Base-by-base conservation (phyloP, 2,797 vertebrate genomes). In the Acestrorhynchus altus region DNA sequence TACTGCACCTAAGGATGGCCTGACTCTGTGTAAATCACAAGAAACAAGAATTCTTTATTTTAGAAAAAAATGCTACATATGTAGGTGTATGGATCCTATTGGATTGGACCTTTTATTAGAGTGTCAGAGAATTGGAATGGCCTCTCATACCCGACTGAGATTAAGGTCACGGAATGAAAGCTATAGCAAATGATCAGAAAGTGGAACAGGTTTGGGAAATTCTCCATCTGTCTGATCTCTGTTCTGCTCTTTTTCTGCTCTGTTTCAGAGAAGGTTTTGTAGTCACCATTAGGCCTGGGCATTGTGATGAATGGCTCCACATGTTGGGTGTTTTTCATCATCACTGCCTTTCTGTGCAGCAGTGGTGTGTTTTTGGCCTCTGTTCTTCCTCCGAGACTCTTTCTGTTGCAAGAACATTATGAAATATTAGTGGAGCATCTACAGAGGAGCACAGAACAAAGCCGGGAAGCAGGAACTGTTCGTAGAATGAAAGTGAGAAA, bases 351-450 rank as follows among this genome's bases (percentile, higher is more conserved):
- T 72, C 59, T 18, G 39, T 22, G 59, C 52, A 24, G 42, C 28
- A 39, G 44, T 40, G 42, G 35, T 11, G 8, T 24, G 42, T 60
- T 44, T 60, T 3, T 9, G 13, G 35, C 60, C 44, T 31, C 42
- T 20, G 11, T 20, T 51, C 4, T 20, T 24, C 66, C 71, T 68
- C 22, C 0, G 64, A 63, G 72, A 75, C 47, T 60, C 44, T 52
- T 57, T 72, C 71, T 72, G 20, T 51, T 65, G 13, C 13, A 8
- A 4, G 54, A 68, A 67, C 49, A 54, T 79, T 74, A 79, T 74
- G 64, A 79, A 68, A 79, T 74, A 79, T 79, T 79, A 79, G 71
- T 52, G 39, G 68, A 42, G 22, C 24, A 49, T 65, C 68, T 77
- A 39, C 28, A 61, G 46, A 77, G 52, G 42, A 72, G 61, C n/a